phyloP scores from a whole-genome alignment of 2,888 invertebrate genomes.

The Diogma glabrata region DNA sequence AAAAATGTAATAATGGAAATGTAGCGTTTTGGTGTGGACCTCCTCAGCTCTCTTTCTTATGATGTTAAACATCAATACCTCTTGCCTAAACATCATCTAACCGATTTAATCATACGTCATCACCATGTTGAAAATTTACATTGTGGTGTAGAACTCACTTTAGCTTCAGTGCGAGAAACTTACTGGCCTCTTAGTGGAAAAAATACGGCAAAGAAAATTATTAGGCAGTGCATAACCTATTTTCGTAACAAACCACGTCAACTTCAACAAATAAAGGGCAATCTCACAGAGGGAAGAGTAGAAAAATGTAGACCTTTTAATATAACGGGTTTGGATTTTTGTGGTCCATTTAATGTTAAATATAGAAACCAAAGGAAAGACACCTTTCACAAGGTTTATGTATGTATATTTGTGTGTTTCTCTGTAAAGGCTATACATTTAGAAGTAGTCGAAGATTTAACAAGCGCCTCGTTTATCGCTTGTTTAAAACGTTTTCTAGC shows the following conservation, averaged over 20 bases:
- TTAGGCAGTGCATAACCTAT: too few species aligned
- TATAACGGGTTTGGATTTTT: not conserved
- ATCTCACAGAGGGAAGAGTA: not conserved
- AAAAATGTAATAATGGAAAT: too few species aligned
- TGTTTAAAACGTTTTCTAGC: not conserved
- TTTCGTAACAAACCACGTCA: not conserved
- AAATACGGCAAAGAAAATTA: too few species aligned
- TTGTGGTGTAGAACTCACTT: not conserved
- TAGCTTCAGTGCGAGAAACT: not conserved
- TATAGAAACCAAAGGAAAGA: not conserved
- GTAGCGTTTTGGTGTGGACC: too few species aligned
- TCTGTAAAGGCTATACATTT: conserved; percentile 1
- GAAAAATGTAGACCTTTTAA: not conserved
- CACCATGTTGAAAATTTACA: not conserved
- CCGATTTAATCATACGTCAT: not conserved
- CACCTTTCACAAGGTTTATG: not conserved
- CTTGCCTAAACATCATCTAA: not conserved
- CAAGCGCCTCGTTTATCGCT: too few species aligned
- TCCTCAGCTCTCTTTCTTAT: too few species aligned
- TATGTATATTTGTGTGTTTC: too few species aligned
- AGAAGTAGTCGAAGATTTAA: not conserved
- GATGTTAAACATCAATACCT: too few species aligned
- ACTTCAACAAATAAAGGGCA: not conserved
- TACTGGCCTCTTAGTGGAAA: not conserved
- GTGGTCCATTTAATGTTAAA: not conserved